Evolutionary conservation across 2,888 invertebrate species (phyloP).

Genomic region (Scaptomyza caliginosa): DNA sequence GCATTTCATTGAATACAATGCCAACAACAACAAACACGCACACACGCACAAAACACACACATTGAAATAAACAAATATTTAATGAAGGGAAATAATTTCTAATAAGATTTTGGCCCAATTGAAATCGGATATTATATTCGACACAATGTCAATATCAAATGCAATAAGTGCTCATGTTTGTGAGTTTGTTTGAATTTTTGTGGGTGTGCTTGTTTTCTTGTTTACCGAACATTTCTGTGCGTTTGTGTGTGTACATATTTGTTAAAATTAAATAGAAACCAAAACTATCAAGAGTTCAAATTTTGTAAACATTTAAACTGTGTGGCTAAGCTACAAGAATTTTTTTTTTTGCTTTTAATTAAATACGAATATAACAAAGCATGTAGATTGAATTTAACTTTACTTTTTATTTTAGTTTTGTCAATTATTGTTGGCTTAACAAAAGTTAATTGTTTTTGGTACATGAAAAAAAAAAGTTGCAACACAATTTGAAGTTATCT

Average conservation of each 20-base stretch:
- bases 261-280: constrained; percentile 44
- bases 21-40: constrained; percentile 35
- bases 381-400: background rate
- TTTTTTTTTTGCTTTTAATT: constrained; percentile 66
- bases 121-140: constrained; percentile 58
- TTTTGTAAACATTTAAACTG: constrained; percentile 33
- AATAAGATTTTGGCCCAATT: constrained; percentile 71
- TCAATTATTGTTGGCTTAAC: background rate
- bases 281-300: constrained; percentile 17
- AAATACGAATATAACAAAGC: constrained; percentile 25
- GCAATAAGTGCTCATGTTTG: constrained; percentile 6
- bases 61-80: constrained; percentile 62
- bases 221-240: constrained; percentile 33
- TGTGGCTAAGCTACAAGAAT: constrained; percentile 25
- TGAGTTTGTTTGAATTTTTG: constrained; percentile 3
- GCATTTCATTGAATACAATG: constrained; percentile 54
- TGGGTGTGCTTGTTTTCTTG: constrained; percentile 10
- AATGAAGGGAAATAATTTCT: constrained; percentile 71
- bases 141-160: constrained; percentile 37
- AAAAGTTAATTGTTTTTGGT: background rate
- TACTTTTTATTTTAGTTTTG: background rate
- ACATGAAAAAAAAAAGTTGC: constrained; percentile 10
- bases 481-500: background rate
- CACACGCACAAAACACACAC: constrained; percentile 1
- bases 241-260: constrained; percentile 31